These are phyloP conservation scores for Mesocricetus auratus DNA, from an alignment of 2,113 vertebrate species.

Conservation along the genomic window DNA sequence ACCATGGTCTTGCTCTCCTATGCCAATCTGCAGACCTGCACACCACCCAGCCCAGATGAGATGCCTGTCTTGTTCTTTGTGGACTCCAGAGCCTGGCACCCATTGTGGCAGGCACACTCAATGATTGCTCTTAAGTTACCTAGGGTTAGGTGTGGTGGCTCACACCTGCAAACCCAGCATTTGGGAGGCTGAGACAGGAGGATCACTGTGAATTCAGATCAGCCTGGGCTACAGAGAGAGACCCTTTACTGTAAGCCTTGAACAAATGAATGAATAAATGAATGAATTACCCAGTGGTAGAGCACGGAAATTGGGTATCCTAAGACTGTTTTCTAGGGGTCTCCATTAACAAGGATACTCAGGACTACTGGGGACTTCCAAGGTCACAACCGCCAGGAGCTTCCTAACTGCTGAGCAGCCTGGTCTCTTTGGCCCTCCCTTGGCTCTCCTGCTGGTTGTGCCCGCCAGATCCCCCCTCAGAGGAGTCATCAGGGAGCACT, in stretches of 20 bases:
- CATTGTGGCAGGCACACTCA: background rate
- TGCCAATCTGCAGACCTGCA: background rate
- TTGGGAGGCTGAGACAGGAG: background rate
- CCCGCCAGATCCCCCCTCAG: background rate
- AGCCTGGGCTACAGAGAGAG: background rate
- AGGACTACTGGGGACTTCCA: background rate
- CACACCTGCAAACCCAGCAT: background rate
- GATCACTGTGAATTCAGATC: background rate
- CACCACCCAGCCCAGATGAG: background rate
- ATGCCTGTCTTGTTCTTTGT: background rate
- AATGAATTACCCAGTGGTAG: background rate
- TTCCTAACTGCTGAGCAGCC: background rate
- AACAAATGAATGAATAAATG: background rate
- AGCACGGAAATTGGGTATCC: background rate
- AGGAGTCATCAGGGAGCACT: conserved; percentile 66
- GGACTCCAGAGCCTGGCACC: background rate
- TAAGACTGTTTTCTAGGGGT: background rate
- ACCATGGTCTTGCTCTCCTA: background rate
- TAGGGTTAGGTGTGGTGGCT: background rate
- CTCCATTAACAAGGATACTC: background rate
- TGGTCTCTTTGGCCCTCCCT: background rate
- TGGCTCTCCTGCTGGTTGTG: background rate
- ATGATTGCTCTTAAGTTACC: background rate
- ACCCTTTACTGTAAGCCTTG: background rate
- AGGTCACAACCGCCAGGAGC: background rate